Base-by-base conservation (phyloP, 2,888 invertebrate genomes). In the Anorthoa munda region DNA sequence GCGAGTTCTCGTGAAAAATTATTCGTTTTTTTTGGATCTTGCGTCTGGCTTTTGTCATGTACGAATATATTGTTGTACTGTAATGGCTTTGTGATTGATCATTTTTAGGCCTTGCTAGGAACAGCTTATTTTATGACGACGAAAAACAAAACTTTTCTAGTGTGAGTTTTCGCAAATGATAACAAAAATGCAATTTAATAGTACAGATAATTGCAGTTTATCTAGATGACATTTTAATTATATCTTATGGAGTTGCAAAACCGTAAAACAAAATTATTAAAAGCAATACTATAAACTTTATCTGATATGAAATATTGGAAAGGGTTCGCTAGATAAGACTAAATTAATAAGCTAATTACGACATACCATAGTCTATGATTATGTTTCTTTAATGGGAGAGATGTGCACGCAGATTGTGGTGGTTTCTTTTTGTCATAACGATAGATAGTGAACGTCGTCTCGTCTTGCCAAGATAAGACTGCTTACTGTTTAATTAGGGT, bases 401-500 rank as follows among this genome's bases (percentile, higher is more conserved):
- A 81, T 81, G 68, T 69, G 67, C 70, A 71, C 31, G 21, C 39
- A 82, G 64, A 77, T 77, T 69, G 56, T 55, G 68, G 59, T 69
- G 18, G 66, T 76, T 83, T 80, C 76, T 82, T 83, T 80, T 73
- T 76, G 65, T 53, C 67, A 66, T 71, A 70, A 66, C 63, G 56
- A 69, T 50, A 79, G 77, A 84, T 75, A 81, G 66, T 60, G 66
- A 84, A 60, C 46, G 66, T 67, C 64, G 63, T 69, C 82, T 75
- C 72, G 55, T 71, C 51, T 75, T 60, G 58, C 56, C 23, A 23
- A 81, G 84, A 84, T 83, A 83, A 75, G 58, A 17, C 39, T 83
- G 74, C 81, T 82, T 83, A 81, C 77, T 84, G 72, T 83, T 83
- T 83, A 81, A 83, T 83, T 83, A 84, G 72, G 74, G 46, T 21